Base-by-base conservation (phyloP, 2,797 vertebrate species). In the Setipinna tenuifilis region DNA sequence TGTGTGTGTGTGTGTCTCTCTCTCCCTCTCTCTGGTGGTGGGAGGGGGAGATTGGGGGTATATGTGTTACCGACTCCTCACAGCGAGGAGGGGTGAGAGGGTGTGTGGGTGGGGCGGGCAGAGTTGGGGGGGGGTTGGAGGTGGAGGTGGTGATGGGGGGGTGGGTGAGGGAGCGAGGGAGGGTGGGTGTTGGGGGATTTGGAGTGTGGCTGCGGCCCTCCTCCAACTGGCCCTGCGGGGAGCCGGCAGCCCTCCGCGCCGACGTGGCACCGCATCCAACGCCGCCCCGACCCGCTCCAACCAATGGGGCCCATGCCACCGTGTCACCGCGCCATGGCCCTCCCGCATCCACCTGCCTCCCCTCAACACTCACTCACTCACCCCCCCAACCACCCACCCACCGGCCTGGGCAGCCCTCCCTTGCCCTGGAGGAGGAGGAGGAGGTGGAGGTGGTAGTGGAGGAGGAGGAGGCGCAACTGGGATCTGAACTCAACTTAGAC, bases 401-500 rank as follows among this genome's bases (percentile, higher is more conserved):
- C 59, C 23, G 61, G 11, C 61, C 61, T 25, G 61, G 61, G n/a
- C 61, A 65, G n/a, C 17, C 50, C 71, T 59, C 94, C 92, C 93
- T 95, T 93, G 93, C 93, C 93, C 90, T 91, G 88, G 94, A 31
- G 25, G 65, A 31, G 65, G 25, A 71, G 7, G 93, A 59, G 58
- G 58, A 21, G 58, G 17, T 21, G 58, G 58, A 59, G 41, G 82
- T 25, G 88, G 93, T 6, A 14, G 31, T 5, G 68, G 68, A 6
- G 10, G 94, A 75, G 68, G 28, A 35, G 68, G 68, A 75, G 68
- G 68, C 16, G 46, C 57, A 1, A 65, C 93, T 94, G 94, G 93
- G 93, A 95, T 96, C 94, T 93, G 92, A 94, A 95, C 94, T 95
- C 93, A 94, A 96, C 94, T 96, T 95, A 95, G 94, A 95, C 94